Evolutionary conservation across 2,797 vertebrate species (phyloP), one percentile per base, ranked within the genome.

Genomic region (Pseudochirops corinnae): DNA sequence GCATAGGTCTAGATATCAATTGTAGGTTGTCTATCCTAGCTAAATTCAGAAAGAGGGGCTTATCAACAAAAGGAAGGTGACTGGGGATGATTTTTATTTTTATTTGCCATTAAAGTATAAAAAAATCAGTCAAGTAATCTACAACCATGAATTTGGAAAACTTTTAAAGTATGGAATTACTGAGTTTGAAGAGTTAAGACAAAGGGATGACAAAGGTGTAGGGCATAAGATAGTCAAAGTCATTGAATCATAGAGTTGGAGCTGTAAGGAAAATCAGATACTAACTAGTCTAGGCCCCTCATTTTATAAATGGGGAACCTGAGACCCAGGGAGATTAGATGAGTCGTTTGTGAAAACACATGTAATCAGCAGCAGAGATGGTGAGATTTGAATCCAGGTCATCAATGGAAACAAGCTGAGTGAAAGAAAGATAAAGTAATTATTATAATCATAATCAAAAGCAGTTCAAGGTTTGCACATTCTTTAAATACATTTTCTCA

Each of bases 131-230:
- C 6, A 82, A 39, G 18, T 11, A 7, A 24, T 82, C n/a, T 46
- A 39, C n/a, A 39, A 82, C 4, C 12, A 60, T 39, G n/a, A 82
- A 82, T 21, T 18, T 82, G 67, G n/a, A 82, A n/a, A 82, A 46
- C 67, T 82, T 74, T n/a, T 74, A 39, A 74, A 74, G 31, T 18
- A 74, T 91, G 67, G 93, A 92, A 92, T 92, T 55, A n/a, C 29
- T 95, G 0, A 52, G 91, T 95, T 95, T 93, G 28, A 91, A 90
- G 50, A 95, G 87, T 11, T 50, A 93, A 92, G 91, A 91, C 52
- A 26, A 91, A 93, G 26, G 10, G 55, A 90, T 92, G 91, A 58
- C 46, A 90, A 92, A 92, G 91, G 11, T 90, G 91, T 4, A 18
- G 57, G 24, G 1, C 11, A 91, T 56, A 10, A 4, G 95, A 74